phyloP scores from a whole-genome alignment of 35 echinoderm and acorn worm genomes.

The Heliocidaris erythrogramma region DNA sequence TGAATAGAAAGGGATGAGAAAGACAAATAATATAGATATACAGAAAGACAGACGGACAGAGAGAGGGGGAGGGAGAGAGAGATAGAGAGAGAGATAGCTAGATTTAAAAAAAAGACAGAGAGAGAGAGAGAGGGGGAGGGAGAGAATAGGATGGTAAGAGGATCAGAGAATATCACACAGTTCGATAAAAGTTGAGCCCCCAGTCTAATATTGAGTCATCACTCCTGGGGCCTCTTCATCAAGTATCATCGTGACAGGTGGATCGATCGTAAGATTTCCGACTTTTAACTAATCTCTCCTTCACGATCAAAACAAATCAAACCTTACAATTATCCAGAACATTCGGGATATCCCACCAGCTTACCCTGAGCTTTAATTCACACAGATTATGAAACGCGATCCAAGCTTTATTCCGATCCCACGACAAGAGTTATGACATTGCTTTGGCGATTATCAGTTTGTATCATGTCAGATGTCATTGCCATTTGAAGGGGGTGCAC shows the following conservation, averaged over 20 bases:
- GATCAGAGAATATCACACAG: too few relatives aligned
- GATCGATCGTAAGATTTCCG: neutral
- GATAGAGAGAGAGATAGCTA: neutral
- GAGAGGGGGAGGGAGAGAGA: neutral
- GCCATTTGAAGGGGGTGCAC: neutral
- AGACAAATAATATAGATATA: neutral
- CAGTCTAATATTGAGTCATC: neutral
- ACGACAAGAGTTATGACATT: neutral
- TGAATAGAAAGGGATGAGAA: neutral
- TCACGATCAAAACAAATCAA: neutral
- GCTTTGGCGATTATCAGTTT: neutral
- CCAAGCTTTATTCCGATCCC: neutral
- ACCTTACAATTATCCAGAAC: neutral
- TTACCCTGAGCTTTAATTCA: neutral
- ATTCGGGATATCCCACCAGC: neutral
- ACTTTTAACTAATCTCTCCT: neutral
- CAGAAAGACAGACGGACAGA: neutral
- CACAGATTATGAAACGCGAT: neutral
- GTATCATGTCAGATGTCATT: neutral
- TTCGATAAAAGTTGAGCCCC: neutral
- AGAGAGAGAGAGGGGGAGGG: too few relatives aligned
- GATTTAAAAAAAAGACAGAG: too few relatives aligned
- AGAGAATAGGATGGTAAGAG: too few relatives aligned
- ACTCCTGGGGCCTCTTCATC: neutral
- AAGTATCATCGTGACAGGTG: neutral